Evolutionary conservation across 2,113 vertebrate species (phyloP), one percentile per base, ranked within the genome.

Genomic region (Sciurus niger): DNA sequence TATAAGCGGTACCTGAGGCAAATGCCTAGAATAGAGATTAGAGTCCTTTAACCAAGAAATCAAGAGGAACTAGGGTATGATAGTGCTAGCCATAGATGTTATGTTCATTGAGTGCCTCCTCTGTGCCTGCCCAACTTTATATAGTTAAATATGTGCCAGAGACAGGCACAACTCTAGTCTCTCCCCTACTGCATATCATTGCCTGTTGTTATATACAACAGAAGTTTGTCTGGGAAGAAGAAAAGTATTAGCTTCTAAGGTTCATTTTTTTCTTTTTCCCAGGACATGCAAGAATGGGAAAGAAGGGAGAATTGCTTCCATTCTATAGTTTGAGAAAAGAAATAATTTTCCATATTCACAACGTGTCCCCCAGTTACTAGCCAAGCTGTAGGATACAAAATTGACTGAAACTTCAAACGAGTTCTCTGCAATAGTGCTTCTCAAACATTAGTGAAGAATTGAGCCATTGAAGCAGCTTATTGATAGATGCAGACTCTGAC

Each of bases 211-310:
- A 46, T 60, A 30, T 24, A 40, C 22, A 90, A 68, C 4, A 74
- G 28, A 72, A 92, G 40, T 40, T 84, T 65, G 58, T 63, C 48
- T 86, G 48, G 17, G 46, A 67, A 94, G 40, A 86, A 72, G 12
- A 40, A 93, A 37, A 25, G 48, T 79, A 74, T 48, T 90, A 70
- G 68, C 48, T 77, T 82, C 16, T 84, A 94, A 96, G 51, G 34
- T 76, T 79, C 17, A 89, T 86, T 95, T 95, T 30, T 58, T 17
- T 60, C 22, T 88, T 25, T 84, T 95, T 89, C 13, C 51, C 63
- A 78, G 48, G 78, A 70, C 63, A 83, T 46, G 6, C 37, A 88
- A 51, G 46, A 51, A 87, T 37, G 28, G 37, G 51, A 40, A 51
- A 84, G 70, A 65, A 88, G 43, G 46, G 25, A 73, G 14, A 93